phyloP scores from a whole-genome alignment of 1,140 invertebrate genomes.

The Drosophila takahashii region DNA sequence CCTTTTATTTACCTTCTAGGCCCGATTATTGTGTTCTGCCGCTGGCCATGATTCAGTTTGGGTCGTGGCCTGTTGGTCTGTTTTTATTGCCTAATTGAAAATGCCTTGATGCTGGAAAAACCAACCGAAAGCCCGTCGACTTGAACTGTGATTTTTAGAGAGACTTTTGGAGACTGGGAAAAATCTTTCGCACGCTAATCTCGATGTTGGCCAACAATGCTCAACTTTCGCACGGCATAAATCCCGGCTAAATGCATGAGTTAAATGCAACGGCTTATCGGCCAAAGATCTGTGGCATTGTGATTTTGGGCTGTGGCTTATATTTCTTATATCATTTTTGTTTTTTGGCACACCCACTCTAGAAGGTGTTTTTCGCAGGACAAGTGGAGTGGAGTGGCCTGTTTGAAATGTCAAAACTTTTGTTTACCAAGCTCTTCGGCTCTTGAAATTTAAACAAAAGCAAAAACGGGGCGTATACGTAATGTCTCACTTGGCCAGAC shows the following conservation, averaged over 20 bases:
- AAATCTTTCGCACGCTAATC: slow-evolving; percentile 57
- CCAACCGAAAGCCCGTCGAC: not conserved
- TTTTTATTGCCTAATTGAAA: slow-evolving; percentile 62
- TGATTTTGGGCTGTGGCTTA: slow-evolving; percentile 2
- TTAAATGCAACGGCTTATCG: slow-evolving; percentile 63
- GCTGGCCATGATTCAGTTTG: slow-evolving; percentile 60
- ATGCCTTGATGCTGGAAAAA: slow-evolving; percentile 40
- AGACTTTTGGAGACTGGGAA: slow-evolving; percentile 8
- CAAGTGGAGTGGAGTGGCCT: slow-evolving; percentile 29
- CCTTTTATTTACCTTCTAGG: slow-evolving; percentile 24
- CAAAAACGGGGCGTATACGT: slow-evolving; percentile 50
- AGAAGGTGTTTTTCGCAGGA: not conserved
- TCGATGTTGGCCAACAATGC: slow-evolving; percentile 50
- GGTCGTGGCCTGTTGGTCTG: slow-evolving; percentile 15
- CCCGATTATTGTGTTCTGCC: slow-evolving; percentile 10
- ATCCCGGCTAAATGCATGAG: slow-evolving; percentile 43
- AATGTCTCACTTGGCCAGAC: slow-evolving; percentile 48
- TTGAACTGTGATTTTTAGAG: not conserved
- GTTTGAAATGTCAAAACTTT: slow-evolving; percentile 61
- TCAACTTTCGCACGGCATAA: slow-evolving; percentile 62
- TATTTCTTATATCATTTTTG: no score
- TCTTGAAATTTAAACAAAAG: slow-evolving; percentile 1
- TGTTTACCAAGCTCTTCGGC: slow-evolving; percentile 51
- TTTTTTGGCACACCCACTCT: slow-evolving; percentile 5
- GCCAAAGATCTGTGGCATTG: slow-evolving; percentile 42